phyloP scores from a whole-genome alignment of 1,140 invertebrate genomes.

The Philotrypesis tridentata region DNA sequence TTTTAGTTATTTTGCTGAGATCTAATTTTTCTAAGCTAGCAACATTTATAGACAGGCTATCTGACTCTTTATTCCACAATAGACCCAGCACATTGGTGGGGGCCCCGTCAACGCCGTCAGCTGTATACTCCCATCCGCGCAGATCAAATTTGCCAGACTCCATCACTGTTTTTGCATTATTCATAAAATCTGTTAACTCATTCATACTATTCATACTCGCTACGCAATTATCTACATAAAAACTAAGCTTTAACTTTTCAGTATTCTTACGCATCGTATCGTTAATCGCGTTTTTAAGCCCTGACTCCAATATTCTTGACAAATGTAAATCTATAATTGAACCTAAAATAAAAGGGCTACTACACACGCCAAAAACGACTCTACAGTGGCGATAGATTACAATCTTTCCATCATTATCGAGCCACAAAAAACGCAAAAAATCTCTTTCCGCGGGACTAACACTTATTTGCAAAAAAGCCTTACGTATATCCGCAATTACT shows the following conservation, averaged over 20 bases:
- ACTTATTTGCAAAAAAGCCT: background rate
- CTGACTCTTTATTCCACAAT: slow-evolving; percentile 22
- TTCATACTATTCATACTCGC: background rate
- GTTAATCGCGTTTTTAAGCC: background rate
- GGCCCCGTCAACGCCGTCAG: background rate
- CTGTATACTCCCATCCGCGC: slow-evolving; percentile 34
- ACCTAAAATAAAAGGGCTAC: background rate
- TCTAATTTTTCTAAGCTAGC: background rate
- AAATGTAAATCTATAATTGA: background rate
- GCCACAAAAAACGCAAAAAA: background rate
- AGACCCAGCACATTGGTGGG: slow-evolving; percentile 29
- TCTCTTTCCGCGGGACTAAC: background rate
- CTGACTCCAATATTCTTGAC: background rate
- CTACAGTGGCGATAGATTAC: background rate
- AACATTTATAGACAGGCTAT: slow-evolving; percentile 20
- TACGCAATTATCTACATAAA: slow-evolving; percentile 12
- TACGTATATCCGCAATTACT: background rate
- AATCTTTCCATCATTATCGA: background rate
- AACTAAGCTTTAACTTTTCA: background rate
- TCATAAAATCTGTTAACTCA: slow-evolving; percentile 24
- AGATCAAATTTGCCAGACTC: slow-evolving; percentile 23
- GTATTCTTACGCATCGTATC: background rate
- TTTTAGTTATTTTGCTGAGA: slow-evolving; percentile 35
- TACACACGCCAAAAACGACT: background rate
- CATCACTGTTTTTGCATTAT: slow-evolving; percentile 31